Evolutionary conservation across 1,140 invertebrate genomes (phyloP), one percentile per base, ranked within the genome.

Genomic region (Drosophila insularis): DNA sequence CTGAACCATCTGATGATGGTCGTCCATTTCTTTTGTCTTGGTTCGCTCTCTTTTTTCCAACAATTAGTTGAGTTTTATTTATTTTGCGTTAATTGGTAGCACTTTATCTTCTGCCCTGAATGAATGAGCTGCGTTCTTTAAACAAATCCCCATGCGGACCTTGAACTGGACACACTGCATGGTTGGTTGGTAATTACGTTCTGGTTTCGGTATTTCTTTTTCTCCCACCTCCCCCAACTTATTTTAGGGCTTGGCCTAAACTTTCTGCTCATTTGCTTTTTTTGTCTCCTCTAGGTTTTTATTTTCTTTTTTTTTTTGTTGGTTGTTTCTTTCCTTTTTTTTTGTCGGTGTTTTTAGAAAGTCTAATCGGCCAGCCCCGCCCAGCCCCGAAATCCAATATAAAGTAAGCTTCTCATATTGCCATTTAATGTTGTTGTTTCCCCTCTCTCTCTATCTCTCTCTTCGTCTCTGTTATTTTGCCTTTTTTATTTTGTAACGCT

Each of bases 61-160:
- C 89, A 90, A 90, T 90, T 90, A 90, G 89, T 90, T 81, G 82
- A 85, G 89, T 90, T 90, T 90, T 90, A 90, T 90, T 90, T 90
- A 90, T 90, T 90, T 90, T 90, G 82, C 89, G 89, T 90, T 90
- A 90, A 90, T 90, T 90, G 89, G 84, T 85, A 90, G 89, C 89
- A 90, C 89, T 90, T 90, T 90, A 90, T 90, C 89, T 90, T 90
- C 70, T 61, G 82, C 75, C 67, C 72, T 73, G 17, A 89, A 81
- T 90, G 80, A 89, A 90, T 90, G 89, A 89, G 89, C 80, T 66
- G 78, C 68, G 84, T 89, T 89, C 75, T 89, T 89, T 87, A 87
- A 87, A 87, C 84, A 87, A 87, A 89, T 84, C 80, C 80, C 84
- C 73, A 39, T 19, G 68, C 70, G 69, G 72, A 80, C 84, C 84